These are phyloP conservation scores for Tokudaia tokunoshimensis DNA, from an alignment of 2,797 vertebrate genomes.

Conservation along the genomic window DNA sequence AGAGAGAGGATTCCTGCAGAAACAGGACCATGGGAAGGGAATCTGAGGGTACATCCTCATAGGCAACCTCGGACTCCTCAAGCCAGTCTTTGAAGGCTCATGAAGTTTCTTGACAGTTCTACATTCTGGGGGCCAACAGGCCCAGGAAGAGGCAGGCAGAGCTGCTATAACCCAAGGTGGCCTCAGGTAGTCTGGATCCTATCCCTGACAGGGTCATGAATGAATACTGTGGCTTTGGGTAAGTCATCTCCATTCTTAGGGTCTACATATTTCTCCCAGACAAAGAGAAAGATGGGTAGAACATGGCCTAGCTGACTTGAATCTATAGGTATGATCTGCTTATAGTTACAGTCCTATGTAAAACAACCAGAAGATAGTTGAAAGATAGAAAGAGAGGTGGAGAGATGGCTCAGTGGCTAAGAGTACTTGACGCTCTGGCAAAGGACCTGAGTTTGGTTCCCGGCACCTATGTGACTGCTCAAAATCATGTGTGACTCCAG, in stretches of 20 bases:
- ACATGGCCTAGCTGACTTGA: not conserved
- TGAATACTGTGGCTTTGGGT: not conserved
- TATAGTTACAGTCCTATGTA: not conserved
- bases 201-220: not conserved
- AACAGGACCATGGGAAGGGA: not conserved
- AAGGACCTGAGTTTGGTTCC: not conserved
- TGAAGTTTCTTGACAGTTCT: not conserved
- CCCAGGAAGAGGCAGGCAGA: not conserved
- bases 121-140: not conserved
- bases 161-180: not conserved
- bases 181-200: not conserved
- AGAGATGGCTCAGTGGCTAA: not conserved
- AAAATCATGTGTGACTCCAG: not conserved
- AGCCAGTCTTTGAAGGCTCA: not conserved
- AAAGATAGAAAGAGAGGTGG: not conserved
- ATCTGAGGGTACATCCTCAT: not conserved
- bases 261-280: conserved; percentile 15
- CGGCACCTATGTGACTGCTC: too few species aligned
- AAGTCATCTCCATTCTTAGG: not conserved
- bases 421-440: not conserved
- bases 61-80: not conserved
- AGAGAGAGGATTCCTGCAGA: not conserved
- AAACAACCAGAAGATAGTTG: not conserved
- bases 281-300: not conserved
- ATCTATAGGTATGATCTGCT: not conserved